These are phyloP conservation scores for Drosophila ercepeae DNA, from an alignment of 1,140 invertebrate genomes.

Conservation along the genomic window DNA sequence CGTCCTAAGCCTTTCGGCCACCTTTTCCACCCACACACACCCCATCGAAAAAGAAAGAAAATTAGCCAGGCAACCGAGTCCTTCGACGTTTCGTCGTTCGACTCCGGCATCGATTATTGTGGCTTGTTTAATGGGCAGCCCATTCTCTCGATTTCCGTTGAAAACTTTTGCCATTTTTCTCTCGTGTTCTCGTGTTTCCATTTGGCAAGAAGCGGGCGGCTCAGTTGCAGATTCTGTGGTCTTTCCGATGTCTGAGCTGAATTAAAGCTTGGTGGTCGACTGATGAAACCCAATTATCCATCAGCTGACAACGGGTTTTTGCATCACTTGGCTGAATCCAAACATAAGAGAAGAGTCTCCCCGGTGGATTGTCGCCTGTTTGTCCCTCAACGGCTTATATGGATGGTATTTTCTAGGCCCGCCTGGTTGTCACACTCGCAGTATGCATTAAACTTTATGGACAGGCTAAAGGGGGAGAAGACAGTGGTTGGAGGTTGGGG, in stretches of 20 bases:
- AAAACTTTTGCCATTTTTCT: constrained; percentile 63
- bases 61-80: constrained; percentile 11
- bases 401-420: constrained; percentile 19
- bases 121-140: constrained; percentile 40
- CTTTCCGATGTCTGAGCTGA: neutral
- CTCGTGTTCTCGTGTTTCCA: constrained; percentile 40
- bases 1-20: constrained; percentile 16
- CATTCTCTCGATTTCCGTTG: neutral
- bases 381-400: constrained; percentile 21
- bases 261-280: neutral
- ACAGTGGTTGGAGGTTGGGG: neutral
- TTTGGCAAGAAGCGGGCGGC: constrained; percentile 23
- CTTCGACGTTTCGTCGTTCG: constrained; percentile 59
- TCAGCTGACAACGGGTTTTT: constrained; percentile 21
- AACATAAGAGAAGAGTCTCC: constrained; percentile 28
- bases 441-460: constrained; percentile 62
- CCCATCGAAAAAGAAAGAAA: neutral
- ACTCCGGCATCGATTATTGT: constrained; percentile 61
- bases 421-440: constrained; percentile 51
- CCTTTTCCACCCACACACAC: constrained; percentile 14
- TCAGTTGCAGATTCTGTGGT: constrained; percentile 12
- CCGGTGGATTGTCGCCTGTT: neutral
- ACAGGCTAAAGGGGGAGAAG: constrained; percentile 1
- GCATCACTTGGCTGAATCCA: constrained; percentile 11
- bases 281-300: constrained; percentile 23